Base-by-base conservation (phyloP, 2,888 invertebrate species). In the Nymphalis polychloros region DNA sequence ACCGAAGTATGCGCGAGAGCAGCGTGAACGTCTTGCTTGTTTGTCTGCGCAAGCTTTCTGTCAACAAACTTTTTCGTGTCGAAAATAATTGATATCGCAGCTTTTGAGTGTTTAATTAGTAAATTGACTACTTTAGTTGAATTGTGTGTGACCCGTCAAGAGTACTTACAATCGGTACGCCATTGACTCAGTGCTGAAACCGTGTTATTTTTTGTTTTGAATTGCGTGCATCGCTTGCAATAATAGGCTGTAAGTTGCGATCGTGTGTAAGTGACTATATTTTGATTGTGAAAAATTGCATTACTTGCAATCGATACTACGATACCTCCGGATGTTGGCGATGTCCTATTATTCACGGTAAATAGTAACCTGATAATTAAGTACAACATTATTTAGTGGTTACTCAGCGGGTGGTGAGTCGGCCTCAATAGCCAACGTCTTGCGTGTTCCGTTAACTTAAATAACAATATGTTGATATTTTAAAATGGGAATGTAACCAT, bases 1-100 rank as follows among this genome's bases (percentile, higher is more conserved):
- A 91, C 87, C 84, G 87, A 81, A 88, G 85, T 81, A 84, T 91
- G 92, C 92, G 92, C 92, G 92, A 89, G 92, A 91, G 92, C 90
- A 86, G 87, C 84, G 87, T 84, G 86, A 87, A 92, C 92, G 90
- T 92, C 87, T 90, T 72, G 72, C 69, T 71, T 83, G 90, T 84
- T 82, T 82, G 84, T 83, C 83, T 81, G 83, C 83, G 81, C 82
- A 82, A 81, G 83, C 80, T 85, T 86, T 85, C 90, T 92, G 92
- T 92, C 92, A 92, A 92, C 92, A 91, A 91, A 89, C 85, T 87
- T 85, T 83, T 87, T 76, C 84, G 81, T 77, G 84, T 87, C 85
- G 82, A 85, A 88, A 86, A 86, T 89, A 86, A 81, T 82, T 81
- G 81, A 81, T 83, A 79, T 80, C 78, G 79, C 74, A 80, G 81